Base-by-base conservation (phyloP, 2,888 invertebrate species). In the Anoplius nigerrimus region DNA sequence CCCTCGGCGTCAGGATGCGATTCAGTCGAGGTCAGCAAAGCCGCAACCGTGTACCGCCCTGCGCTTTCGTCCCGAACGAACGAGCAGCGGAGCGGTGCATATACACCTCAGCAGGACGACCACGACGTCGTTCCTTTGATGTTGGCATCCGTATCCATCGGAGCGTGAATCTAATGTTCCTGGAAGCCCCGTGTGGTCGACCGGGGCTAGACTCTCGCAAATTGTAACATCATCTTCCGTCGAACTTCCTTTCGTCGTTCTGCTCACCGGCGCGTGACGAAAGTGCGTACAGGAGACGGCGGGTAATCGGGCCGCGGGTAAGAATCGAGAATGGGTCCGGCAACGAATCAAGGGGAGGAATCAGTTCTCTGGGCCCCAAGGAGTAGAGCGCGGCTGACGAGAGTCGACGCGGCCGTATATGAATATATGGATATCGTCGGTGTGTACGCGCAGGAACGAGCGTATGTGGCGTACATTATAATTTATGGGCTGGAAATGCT, bases 111-210 rank as follows among this genome's bases (percentile, higher is more conserved):
- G 22, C 18, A 62, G 27, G 16, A 58, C 68, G 59, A 56, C 60
- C 18, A 64, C 52, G 46, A 56, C 53, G 58, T 60, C 58, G 66
- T 60, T 52, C 67, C 79, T 79, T 78, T 78, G 76, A 78, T 70
- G 72, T 67, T 58, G 54, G 68, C 65, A 76, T 56, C 60, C 56
- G 46, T 21, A 55, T 51, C 63, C 70, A 67, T 65, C 70, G 69
- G 53, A 78, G 61, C 79, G 71, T 79, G 65, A 74, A 71, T 65
- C 69, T 61, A 73, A 69, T 71, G 69, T 69, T 66, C 62, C 71
- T 71, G 65, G 66, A 66, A 72, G 68, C 69, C 46, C 56, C 18
- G 27, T 55, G 68, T 66, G 67, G 57, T 63, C 69, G 74, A n/a
- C 24, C 66, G 55, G 62, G n/a, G 11, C 34, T 34, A 6, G 27